These are phyloP conservation scores for Leptinotarsa peninsularis DNA, from an alignment of 2,888 invertebrate genomes.

Conservation along the genomic window DNA sequence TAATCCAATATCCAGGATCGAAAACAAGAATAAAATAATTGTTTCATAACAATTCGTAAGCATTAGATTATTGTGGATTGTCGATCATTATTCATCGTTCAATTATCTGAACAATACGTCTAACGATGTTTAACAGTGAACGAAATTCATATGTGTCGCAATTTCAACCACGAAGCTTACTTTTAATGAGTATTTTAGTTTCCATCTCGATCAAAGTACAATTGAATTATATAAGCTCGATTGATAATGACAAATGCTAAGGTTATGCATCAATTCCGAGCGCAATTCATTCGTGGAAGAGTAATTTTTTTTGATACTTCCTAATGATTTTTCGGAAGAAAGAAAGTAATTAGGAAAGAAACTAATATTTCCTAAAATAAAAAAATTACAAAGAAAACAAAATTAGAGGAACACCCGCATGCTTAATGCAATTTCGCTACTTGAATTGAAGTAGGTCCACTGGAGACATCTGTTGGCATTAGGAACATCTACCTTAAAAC, in stretches of 20 bases:
- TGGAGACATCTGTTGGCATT: background rate
- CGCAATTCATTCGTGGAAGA: too few species aligned
- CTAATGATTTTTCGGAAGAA: too few species aligned
- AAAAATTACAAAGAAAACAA: too few species aligned
- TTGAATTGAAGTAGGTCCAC: background rate
- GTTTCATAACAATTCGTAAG: background rate
- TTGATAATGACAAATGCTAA: background rate
- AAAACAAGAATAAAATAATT: too few species aligned
- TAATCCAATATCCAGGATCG: too few species aligned
- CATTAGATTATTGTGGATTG: conserved; percentile 11
- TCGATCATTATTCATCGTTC: background rate
- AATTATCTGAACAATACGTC: background rate
- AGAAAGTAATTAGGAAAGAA: too few species aligned
- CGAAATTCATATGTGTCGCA: background rate
- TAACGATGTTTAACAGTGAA: background rate
- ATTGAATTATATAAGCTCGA: conserved; percentile 12
- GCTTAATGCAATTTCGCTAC: background rate
- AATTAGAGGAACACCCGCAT: too few species aligned
- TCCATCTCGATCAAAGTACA: conserved; percentile 9
- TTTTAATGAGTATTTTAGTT: conserved; percentile 16
- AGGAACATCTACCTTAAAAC: background rate
- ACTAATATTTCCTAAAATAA: too few species aligned
- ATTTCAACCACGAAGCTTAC: conserved; percentile 14
- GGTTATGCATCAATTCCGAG: background rate
- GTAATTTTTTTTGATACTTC: too few species aligned